phyloP scores from a whole-genome alignment of 1,140 invertebrate genomes.

The Delia radicum region DNA sequence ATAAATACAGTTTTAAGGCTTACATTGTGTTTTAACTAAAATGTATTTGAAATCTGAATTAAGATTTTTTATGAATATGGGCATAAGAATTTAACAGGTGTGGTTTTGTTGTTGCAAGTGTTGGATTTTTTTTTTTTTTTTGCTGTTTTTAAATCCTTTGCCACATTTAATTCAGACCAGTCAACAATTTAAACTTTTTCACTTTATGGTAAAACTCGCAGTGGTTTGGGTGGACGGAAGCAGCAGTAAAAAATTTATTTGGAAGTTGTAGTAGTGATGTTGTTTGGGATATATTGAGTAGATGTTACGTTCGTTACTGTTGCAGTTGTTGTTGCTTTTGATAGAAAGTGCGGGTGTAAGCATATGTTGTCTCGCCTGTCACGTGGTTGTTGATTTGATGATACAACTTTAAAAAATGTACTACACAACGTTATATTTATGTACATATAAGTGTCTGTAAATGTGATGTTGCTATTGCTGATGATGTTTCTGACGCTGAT shows the following conservation, averaged over 20 bases:
- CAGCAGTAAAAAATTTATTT: background rate
- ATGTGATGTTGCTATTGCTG: slow-evolving; percentile 5
- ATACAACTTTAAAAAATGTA: too few relatives aligned
- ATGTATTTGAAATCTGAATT: too few relatives aligned
- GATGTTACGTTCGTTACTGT: background rate
- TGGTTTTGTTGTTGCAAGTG: background rate
- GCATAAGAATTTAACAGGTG: too few relatives aligned
- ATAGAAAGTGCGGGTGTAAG: slow-evolving; percentile 15
- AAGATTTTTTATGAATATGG: too few relatives aligned
- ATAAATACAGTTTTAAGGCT: too few relatives aligned
- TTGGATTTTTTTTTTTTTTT: background rate
- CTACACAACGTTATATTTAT: background rate
- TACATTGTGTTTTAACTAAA: too few relatives aligned
- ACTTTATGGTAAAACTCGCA: background rate
- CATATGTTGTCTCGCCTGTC: slow-evolving; percentile 23
- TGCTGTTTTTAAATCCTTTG: slow-evolving; percentile 10
- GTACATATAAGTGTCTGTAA: background rate
- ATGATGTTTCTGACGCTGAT: slow-evolving; percentile 6
- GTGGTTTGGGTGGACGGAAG: too few relatives aligned
- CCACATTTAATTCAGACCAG: slow-evolving; percentile 22
- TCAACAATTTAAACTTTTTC: slow-evolving; percentile 21
- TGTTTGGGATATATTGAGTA: too few relatives aligned
- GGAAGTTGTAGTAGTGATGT: background rate
- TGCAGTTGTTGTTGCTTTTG: background rate
- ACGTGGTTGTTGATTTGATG: slow-evolving; percentile 21